A percentile compares a stretch with the other conserved stretches of the same genome.
These are phyloP conservation scores for Drosophila truncata DNA, from an alignment of 1,140 invertebrate species.

Conservation along the genomic window DNA sequence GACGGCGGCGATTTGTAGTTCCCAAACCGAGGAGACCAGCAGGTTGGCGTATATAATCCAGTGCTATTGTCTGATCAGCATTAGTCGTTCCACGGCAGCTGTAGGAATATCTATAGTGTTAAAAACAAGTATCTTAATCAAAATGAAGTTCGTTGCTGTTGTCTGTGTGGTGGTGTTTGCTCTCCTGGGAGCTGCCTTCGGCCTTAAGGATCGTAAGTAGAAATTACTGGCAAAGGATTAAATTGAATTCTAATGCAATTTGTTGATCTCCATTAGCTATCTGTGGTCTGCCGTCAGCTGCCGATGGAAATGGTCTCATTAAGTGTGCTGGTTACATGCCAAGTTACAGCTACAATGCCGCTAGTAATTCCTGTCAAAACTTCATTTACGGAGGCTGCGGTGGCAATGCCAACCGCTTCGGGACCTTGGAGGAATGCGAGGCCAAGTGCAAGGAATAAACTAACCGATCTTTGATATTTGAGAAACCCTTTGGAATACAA, in stretches of 20 bases:
- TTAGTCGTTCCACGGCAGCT: conserved; percentile 45
- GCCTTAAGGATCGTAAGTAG: conserved; percentile 56
- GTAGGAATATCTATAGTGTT: conserved; percentile 1
- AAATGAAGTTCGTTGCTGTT: conserved; percentile 59
- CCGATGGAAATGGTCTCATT: conserved; percentile 64
- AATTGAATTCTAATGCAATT: not conserved
- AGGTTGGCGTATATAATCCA: conserved; percentile 45
- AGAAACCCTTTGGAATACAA: not conserved
- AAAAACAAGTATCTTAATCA: not conserved
- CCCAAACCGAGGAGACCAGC: not conserved
- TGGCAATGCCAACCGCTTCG: conserved; percentile 95
- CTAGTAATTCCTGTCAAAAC: conserved; percentile 89
- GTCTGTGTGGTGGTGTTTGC: conserved; percentile 55
- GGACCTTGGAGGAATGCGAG: conserved; percentile 20
- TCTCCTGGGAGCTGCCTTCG: conserved; percentile 51
- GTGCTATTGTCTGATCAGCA: conserved; percentile 1
- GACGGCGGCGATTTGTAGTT: conserved; percentile 13
- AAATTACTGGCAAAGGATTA: accelerated
- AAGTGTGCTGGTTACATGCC: conserved; percentile 80
- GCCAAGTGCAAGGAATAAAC: conserved; percentile 58
- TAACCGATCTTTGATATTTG: not conserved
- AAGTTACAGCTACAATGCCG: conserved; percentile 92
- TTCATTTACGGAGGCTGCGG: conserved; percentile 93
- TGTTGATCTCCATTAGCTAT: conserved; percentile 12
- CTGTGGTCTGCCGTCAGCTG: conserved; percentile 33